Percentiles rank a stretch among this genome's conserved stretches.
phyloP scores from a whole-genome alignment of 2,113 vertebrate genomes.

The Anguilla japonica region DNA sequence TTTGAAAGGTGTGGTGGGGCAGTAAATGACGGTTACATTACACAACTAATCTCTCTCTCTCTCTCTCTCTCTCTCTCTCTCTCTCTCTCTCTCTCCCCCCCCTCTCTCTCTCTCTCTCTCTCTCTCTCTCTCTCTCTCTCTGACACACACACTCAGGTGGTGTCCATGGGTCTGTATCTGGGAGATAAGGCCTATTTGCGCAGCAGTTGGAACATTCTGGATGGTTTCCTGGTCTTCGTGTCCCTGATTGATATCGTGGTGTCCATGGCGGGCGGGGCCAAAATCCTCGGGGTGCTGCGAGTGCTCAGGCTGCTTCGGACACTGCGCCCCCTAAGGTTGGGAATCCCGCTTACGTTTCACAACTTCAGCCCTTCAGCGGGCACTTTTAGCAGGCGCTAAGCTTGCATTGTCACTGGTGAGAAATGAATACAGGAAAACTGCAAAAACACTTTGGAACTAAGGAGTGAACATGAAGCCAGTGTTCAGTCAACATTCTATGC shows the following conservation, averaged over 20 bases:
- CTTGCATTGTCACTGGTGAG: not conserved
- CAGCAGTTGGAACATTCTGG: conserved; percentile 86
- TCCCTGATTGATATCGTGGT: conserved; percentile 85
- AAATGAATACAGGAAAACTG: not conserved
- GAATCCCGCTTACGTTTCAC: not conserved
- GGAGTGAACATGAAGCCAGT: not conserved
- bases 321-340: conserved; percentile 83
- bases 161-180: conserved; percentile 81
- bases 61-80: not conserved
- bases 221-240: conserved; percentile 85
- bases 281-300: conserved; percentile 82
- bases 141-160: conserved; percentile 64
- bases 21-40: not conserved
- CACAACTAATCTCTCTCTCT: not conserved
- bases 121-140: not conserved
- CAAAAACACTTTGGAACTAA: not conserved
- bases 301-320: conserved; percentile 82
- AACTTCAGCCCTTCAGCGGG: too few relatives aligned
- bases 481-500: too few relatives aligned
- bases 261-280: conserved; percentile 80
- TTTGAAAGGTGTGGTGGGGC: not conserved
- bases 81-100: not conserved
- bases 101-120: not conserved
- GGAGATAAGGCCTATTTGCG: conserved; percentile 82
- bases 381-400: too few relatives aligned